Conservation (phyloP, 1,140 invertebrate species). For the Doryteuthis pealeii region DNA sequence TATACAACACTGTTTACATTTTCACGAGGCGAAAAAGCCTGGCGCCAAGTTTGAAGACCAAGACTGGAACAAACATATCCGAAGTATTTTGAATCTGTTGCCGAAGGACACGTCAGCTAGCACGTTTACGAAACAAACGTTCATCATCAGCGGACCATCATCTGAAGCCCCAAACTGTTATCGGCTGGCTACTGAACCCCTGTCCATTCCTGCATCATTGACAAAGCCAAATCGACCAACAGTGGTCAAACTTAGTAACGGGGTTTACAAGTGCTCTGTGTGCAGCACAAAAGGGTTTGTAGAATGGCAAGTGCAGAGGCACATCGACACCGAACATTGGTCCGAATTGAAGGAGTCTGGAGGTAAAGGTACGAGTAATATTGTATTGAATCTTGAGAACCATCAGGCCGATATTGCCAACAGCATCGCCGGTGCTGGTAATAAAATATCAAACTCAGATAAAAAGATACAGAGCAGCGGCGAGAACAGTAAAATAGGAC, state of each 20-base stretch:
- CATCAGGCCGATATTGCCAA: not conserved
- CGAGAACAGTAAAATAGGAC: not conserved
- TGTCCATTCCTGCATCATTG: conserved; percentile 1
- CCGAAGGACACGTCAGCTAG: not conserved
- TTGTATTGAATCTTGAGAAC: not conserved
- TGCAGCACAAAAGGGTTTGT: not conserved
- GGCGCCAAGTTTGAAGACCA: not conserved
- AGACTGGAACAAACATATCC: not conserved
- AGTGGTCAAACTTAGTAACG: conserved; percentile 2
- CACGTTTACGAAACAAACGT: conserved; percentile 1
- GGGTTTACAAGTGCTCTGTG: conserved; percentile 4
- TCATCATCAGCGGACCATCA: not conserved
- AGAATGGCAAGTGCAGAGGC: conserved; percentile 3
- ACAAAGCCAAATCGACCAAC: conserved; percentile 5
- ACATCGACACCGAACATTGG: not conserved
- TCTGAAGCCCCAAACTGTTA: not conserved
- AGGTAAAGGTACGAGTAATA: not conserved
- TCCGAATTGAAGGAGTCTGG: not conserved
- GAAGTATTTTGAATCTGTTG: not conserved
- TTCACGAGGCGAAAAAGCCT: conserved; percentile 6
- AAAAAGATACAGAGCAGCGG: not conserved
- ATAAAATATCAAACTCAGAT: not conserved
- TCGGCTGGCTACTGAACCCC: not conserved
- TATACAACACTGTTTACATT: conserved; percentile 2
- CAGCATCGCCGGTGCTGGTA: not conserved